Evolutionary conservation across 2,113 vertebrate genomes (phyloP).

Genomic region (Brienomyrus brachyistius): DNA sequence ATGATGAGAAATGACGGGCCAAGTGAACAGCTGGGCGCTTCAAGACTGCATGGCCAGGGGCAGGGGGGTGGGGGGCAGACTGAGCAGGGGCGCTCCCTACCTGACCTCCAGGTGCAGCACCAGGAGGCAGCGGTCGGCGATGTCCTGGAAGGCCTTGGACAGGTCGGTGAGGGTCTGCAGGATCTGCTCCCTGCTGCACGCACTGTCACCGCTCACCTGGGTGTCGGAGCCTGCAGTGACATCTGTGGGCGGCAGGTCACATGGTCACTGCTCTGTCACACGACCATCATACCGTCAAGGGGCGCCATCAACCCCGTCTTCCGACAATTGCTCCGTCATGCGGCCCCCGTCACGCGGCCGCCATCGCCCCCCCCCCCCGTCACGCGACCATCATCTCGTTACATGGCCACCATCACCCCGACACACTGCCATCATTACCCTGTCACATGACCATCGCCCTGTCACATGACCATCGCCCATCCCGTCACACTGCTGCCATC

Average conservation of each 20-base stretch:
- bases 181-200: constrained; percentile 83
- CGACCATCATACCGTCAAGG: neutral
- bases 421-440: no score
- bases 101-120: constrained; percentile 93
- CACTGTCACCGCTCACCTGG: constrained; percentile 65
- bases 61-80: neutral
- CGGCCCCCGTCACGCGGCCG: no score
- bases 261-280: neutral
- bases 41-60: neutral
- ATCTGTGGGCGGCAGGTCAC: constrained; percentile 42
- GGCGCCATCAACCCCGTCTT: no score
- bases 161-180: constrained; percentile 83
- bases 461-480: no score
- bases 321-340: no score
- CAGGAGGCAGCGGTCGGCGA: constrained; percentile 89
- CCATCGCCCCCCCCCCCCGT: no score
- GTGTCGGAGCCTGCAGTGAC: constrained; percentile 71
- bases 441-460: no score
- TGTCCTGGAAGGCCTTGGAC: constrained; percentile 87
- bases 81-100: constrained; percentile 49
- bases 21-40: neutral
- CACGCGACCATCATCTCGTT: no score
- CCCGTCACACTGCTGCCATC: no score
- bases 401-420: no score
- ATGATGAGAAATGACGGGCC: neutral